These are phyloP conservation scores for Aspidapion aeneum DNA, from an alignment of 2,888 invertebrate genomes.

Conservation along the genomic window DNA sequence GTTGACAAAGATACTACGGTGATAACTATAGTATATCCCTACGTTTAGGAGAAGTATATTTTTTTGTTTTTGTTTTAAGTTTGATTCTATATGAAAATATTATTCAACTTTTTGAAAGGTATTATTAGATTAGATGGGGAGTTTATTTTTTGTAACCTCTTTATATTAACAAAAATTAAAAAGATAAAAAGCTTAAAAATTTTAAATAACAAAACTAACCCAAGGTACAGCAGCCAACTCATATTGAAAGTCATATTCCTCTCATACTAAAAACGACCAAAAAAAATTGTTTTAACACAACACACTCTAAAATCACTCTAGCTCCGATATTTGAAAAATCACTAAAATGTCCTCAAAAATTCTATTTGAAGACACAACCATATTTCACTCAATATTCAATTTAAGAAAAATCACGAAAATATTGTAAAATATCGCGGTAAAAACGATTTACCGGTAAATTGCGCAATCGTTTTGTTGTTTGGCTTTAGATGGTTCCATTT, in stretches of 20 bases:
- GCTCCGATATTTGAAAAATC: not conserved
- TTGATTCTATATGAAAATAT: too few species aligned
- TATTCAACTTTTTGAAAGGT: too few species aligned
- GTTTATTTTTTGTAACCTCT: too few species aligned
- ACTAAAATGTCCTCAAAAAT: not conserved
- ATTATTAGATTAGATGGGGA: too few species aligned
- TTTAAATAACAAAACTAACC: constrained; percentile 30
- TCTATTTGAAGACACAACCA: too few species aligned
- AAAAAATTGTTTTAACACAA: not conserved
- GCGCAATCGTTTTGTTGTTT: not conserved
- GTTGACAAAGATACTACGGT: too few species aligned
- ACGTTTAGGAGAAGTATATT: too few species aligned
- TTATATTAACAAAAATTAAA: too few species aligned
- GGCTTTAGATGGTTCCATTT: too few species aligned
- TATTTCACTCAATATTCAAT: too few species aligned
- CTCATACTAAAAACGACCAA: constrained; percentile 27
- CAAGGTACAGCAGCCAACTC: constrained; percentile 44
- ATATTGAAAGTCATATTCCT: constrained; percentile 42
- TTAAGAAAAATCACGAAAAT: constrained; percentile 1
- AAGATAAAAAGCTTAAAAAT: not conserved
- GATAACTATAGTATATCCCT: too few species aligned
- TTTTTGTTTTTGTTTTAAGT: too few species aligned
- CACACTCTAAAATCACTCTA: not conserved
- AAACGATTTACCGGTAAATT: constrained; percentile 18
- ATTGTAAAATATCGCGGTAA: constrained; percentile 1